A percentile compares a stretch with the other conserved stretches of the same genome.
phyloP scores from a whole-genome alignment of 2,888 invertebrate genomes.

The Rugalucina vietnamica region DNA sequence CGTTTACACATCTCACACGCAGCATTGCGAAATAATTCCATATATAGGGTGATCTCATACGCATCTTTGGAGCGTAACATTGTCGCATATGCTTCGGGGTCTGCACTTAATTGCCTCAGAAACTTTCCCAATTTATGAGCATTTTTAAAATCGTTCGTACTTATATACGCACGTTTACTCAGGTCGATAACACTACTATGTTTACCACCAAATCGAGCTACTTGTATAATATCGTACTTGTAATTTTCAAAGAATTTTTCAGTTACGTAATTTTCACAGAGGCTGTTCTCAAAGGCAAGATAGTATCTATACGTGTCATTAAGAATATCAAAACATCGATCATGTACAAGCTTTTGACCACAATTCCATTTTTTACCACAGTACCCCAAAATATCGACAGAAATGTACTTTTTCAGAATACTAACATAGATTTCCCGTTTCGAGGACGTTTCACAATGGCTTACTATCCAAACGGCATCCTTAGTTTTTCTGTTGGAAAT shows the following conservation, averaged over 20 bases:
- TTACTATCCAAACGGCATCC: neutral
- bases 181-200: neutral
- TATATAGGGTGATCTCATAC: neutral
- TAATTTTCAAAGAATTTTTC: too few relatives aligned
- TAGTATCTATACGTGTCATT: neutral
- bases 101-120: neutral
- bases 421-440: neutral
- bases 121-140: neutral
- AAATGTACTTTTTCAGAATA: neutral
- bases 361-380: constrained; percentile 1
- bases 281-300: too few relatives aligned
- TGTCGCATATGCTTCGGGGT: neutral
- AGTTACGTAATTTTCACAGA: too few relatives aligned
- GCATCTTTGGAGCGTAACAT: neutral
- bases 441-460: neutral
- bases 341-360: neutral
- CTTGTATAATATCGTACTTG: too few relatives aligned
- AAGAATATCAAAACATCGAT: neutral
- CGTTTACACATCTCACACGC: neutral
- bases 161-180: neutral
- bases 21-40: neutral
- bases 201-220: too few relatives aligned
- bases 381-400: neutral
- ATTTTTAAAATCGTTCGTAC: neutral
- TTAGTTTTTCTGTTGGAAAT: neutral